Base-by-base conservation (phyloP, 2,888 invertebrate genomes). In the Pyralis farinalis region DNA sequence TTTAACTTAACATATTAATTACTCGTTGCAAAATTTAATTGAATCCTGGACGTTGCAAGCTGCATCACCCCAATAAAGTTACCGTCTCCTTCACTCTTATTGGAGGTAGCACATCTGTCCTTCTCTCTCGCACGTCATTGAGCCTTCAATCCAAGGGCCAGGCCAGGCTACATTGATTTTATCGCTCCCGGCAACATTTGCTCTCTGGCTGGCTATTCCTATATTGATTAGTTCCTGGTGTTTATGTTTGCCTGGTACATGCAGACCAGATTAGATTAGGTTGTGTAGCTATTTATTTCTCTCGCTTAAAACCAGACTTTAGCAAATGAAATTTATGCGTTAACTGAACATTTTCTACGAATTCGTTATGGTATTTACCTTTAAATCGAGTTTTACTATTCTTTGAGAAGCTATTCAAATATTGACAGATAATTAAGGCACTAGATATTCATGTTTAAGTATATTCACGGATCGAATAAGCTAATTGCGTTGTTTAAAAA, bases 161-260 rank as follows among this genome's bases (percentile, higher is more conserved):
- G 25, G 25, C 25, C 30, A 30, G 37, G 30, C 37, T 37, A 30
- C 37, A 37, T 37, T 37, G 37, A 37, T 37, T 37, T 37, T 37
- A 37, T 37, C 30, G 21, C 22, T 11, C 20, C 30, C 30, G 22
- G 34, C 12, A 12, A 34, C 12, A 34, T 34, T 34, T 7, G 22
- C 25, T 16, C 25, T 25, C 25, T 9, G 28, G 28, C 7, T 12
- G 12, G 11, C 12, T 11, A 12, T 25, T 22, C 20, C 22, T 35
- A 35, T 34, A 34, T 34, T 34, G 25, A 25, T 35, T 35, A 12
- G 25, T 25, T 25, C 25, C 25, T 25, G 8, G 12, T 27, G 11
- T 33, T 21, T 20, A 33, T 22, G 22, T 34, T 25, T 8, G 8
- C 25, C 25, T 25, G n/a, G 25, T 25, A 25, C 25, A 25, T 25